Percentiles rank a stretch among this genome's conserved stretches.
These are phyloP conservation scores for Colossoma macropomum DNA, from an alignment of 2,113 vertebrate species.

Conservation along the genomic window DNA sequence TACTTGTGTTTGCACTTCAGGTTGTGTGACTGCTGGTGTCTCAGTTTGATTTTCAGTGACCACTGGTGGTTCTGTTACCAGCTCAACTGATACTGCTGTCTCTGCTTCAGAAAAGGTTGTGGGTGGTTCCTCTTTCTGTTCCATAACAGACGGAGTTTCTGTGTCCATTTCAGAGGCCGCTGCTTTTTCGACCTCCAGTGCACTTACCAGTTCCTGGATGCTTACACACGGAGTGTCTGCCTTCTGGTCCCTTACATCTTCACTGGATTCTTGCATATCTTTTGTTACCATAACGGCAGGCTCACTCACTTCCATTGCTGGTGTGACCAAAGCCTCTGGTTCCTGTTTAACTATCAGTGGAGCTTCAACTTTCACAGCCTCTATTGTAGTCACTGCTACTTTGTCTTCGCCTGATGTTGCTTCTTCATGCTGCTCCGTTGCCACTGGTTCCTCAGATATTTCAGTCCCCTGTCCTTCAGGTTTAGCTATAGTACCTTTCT, in stretches of 20 bases:
- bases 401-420: slow-evolving; percentile 3
- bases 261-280: not conserved
- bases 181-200: slow-evolving; percentile 19
- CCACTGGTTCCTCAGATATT: not conserved
- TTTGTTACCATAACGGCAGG: not conserved
- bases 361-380: slow-evolving; percentile 19
- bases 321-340: not conserved
- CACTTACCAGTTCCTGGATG: not conserved
- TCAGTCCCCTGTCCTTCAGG: not conserved
- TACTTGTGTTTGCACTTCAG: slow-evolving; percentile 33
- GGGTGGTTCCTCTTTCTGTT: not conserved
- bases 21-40: slow-evolving; percentile 1
- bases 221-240: not conserved
- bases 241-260: not conserved
- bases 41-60: slow-evolving; percentile 7
- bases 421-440: slow-evolving; percentile 34
- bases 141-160: slow-evolving; percentile 2
- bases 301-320: not conserved
- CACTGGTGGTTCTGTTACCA: not conserved
- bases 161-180: not conserved
- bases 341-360: not conserved
- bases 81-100: not conserved
- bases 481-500: not conserved
- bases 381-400: not conserved
- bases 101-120: not conserved